Conservation (phyloP, 2,113 vertebrate genomes). For the Oryzias melastigma region DNA sequence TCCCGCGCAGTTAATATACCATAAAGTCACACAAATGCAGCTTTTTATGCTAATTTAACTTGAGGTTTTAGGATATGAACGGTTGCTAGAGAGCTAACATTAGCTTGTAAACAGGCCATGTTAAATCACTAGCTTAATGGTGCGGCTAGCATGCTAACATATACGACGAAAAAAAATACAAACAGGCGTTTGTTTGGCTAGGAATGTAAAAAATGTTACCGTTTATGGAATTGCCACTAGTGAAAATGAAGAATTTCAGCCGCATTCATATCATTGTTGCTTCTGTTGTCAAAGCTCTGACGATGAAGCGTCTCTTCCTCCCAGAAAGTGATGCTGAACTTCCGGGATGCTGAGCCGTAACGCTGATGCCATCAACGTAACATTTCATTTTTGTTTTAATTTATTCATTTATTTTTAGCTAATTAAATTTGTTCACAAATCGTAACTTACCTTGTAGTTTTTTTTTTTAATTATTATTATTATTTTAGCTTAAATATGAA, state of each 20-base stretch:
- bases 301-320: slow-evolving; percentile 56
- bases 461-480: too few species aligned
- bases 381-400: too few species aligned
- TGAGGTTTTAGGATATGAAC: slow-evolving; percentile 34
- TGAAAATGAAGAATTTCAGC: slow-evolving; percentile 1
- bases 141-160: slow-evolving; percentile 21
- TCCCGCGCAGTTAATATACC: too few species aligned
- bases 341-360: slow-evolving; percentile 65
- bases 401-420: too few species aligned
- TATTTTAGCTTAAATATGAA: too few species aligned
- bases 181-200: neutral
- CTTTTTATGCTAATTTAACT: neutral
- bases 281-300: slow-evolving; percentile 60
- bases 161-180: neutral
- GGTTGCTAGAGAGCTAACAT: slow-evolving; percentile 20
- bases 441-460: too few species aligned
- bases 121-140: slow-evolving; percentile 35
- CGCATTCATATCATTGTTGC: slow-evolving; percentile 36
- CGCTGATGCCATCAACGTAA: slow-evolving; percentile 27
- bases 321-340: slow-evolving; percentile 57
- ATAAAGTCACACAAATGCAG: neutral
- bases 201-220: slow-evolving; percentile 41
- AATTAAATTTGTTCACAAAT: too few species aligned
- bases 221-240: slow-evolving; percentile 31
- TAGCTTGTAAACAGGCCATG: slow-evolving; percentile 67